Base-by-base conservation (phyloP, 2,797 vertebrate species). In the Tympanoctomys barrerae region DNA sequence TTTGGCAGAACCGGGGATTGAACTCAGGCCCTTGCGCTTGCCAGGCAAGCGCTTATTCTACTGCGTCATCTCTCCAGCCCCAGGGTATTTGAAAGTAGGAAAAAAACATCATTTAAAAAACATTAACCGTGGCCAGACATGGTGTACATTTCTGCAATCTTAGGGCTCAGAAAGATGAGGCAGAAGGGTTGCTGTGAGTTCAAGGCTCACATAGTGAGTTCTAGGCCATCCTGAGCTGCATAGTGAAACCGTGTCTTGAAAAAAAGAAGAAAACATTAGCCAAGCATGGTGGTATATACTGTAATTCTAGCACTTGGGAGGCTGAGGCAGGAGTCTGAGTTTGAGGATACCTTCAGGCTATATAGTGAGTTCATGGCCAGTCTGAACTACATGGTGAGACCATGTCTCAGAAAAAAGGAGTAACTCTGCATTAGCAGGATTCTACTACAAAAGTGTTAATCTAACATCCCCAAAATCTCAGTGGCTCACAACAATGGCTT, bases 81-180 rank as follows among this genome's bases (percentile, higher is more conserved):
- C 57, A 90, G 79, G 7, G 66, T 81, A 64, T 85, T 91, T 87
- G 31, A 94, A 89, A 93, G 59, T 71, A 90, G 64, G 33, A n/a
- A 80, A 92, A 42, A 71, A 49, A 4, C 19, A 52, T 94, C 57
- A 71, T 77, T 84, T 5, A 42, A 82, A 64, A 59, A 42, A 75
- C 24, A 33, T 66, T 28, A 64, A 11, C 26, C 28, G 16, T 33
- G 12, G 28, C 28, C 28, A 28, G 28, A 31, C 64, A 16, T 66
- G 64, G 28, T 66, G 64, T 31, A 54, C 52, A 54, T 54, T 7
- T 54, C 52, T 54, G 52, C 52, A 54, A 13, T 14, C 52, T 54
- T 12, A 14, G 52, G 52, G 14, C 52, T 54, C 11, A n/a, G n/a
- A n/a, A n/a, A 54, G 52, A 54, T 54, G 52, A 54, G 52, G 10